A percentile compares a stretch with the other conserved stretches of the same genome.
These are phyloP conservation scores for Ips nitidus DNA, from an alignment of 1,140 invertebrate genomes.

Conservation along the genomic window DNA sequence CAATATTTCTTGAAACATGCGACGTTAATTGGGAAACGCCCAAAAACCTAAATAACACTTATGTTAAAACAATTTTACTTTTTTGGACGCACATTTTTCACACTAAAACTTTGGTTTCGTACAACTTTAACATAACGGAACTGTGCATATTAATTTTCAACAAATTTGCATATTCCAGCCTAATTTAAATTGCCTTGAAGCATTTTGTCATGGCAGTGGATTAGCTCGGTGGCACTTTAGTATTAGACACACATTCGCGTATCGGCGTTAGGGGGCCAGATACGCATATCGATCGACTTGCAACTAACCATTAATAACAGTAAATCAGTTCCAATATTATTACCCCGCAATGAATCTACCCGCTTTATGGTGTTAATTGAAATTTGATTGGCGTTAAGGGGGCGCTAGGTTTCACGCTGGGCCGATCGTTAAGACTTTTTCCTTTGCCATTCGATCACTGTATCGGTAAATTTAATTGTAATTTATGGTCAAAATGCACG, in stretches of 20 bases:
- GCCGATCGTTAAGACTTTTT: no score
- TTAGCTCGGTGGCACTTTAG: not conserved
- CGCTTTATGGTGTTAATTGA: slow-evolving; percentile 24
- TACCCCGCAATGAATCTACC: slow-evolving; percentile 21
- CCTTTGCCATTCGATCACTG: no score
- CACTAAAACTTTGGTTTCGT: no score
- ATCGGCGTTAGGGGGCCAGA: slow-evolving; percentile 15
- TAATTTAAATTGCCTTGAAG: not conserved
- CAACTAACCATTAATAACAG: slow-evolving; percentile 27
- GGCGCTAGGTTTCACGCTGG: not conserved
- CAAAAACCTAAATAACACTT: no score
- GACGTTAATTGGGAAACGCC: no score
- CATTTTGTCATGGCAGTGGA: slow-evolving; percentile 1
- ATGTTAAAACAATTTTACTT: no score
- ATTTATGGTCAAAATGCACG: no score
- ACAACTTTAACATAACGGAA: no score
- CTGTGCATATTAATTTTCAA: no score
- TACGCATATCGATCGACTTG: slow-evolving; percentile 15
- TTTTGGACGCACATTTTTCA: no score
- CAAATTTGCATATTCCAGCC: not conserved
- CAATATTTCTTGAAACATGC: no score
- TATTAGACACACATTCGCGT: slow-evolving; percentile 11
- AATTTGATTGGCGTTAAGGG: slow-evolving; percentile 18
- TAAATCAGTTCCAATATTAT: slow-evolving; percentile 29
- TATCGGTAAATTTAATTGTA: no score